Base-by-base conservation (phyloP, 2,113 vertebrate species). In the Accipiter virgatus region DNA sequence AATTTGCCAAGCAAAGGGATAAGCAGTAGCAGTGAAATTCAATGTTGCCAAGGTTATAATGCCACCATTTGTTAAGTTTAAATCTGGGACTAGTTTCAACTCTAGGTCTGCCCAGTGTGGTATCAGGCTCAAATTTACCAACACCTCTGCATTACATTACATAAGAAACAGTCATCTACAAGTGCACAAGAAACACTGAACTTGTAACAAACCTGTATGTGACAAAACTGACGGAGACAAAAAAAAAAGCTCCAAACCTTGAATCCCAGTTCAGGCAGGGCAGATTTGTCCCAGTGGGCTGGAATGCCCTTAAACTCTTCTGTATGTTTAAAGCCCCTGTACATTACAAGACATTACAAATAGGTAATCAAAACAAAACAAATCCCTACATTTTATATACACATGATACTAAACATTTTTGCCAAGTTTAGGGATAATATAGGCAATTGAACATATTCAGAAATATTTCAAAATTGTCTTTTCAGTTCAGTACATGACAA, bases 241-340 rank as follows among this genome's bases (percentile, higher is more conserved):
- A 68, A 86, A 75, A 26, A 74, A 31, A 43, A 71, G 13, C 47
- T 73, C 32, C 96, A 74, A 98, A 99, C 99, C 99, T 98, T 97
- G 96, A 98, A 99, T 94, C 98, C 98, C 15, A 96, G 92, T 52
- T 98, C 98, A 2, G 98, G 98, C 32, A 98, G 58, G 22, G 98
- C 98, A 21, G 77, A 97, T 82, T 97, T 98, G 96, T 99, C 99
- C 99, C 99, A 99, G 81, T 99, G 75, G n/a, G 97, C 13, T 82
- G 99, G 99, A 90, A 99, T 83, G 52, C 66, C 70, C 97, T 85
- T 97, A 20, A 95, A 80, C 13, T 22, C 56, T 86, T 77, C 95
- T 43, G 80, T 59, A 73, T 29, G 55, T 53, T 95, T 97, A 90
- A 88, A 42, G 7, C 74, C 88, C 50, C 98, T 98, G 91, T 42